phyloP scores from a whole-genome alignment of 2,113 vertebrate species.

The Corydoras sp. region DNA sequence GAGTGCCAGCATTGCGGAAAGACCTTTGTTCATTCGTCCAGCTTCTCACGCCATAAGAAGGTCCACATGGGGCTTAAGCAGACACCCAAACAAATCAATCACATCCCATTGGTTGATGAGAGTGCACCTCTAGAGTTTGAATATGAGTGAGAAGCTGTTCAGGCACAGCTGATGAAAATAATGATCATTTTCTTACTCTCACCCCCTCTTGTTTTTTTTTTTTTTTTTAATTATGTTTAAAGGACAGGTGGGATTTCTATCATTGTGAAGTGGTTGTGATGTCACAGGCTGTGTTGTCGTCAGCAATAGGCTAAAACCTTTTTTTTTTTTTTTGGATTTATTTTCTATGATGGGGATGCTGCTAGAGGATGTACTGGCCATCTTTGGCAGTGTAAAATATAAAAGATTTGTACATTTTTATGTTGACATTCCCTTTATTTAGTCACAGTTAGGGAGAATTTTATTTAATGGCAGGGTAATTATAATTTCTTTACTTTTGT shows the following conservation, averaged over 20 bases:
- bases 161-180: conserved; percentile 22
- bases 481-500: conserved; percentile 16
- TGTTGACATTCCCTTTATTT: conserved; percentile 45
- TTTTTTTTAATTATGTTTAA: conserved; percentile 15
- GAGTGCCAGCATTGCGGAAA: conserved; percentile 63
- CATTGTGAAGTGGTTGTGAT: conserved; percentile 45
- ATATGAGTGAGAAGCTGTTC: conserved; percentile 57
- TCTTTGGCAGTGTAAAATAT: conserved; percentile 23
- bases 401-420: conserved; percentile 28
- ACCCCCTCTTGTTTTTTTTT: not conserved
- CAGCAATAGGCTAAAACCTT: conserved; percentile 43
- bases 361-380: conserved; percentile 18
- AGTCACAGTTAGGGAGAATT: conserved; percentile 26
- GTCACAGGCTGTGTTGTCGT: conserved; percentile 36
- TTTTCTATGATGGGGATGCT: conserved; percentile 1
- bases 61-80: conserved; percentile 53
- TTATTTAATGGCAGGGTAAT: conserved; percentile 34
- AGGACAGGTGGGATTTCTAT: conserved; percentile 43
- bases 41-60: conserved; percentile 70
- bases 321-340: not conserved
- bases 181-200: no score
- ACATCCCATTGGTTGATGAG: conserved; percentile 56
- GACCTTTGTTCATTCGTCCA: conserved; percentile 69
- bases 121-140: conserved; percentile 63
- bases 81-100: conserved; percentile 36